Base-by-base conservation (phyloP, 2,113 vertebrate genomes). In the Dicaeum eximium region DNA sequence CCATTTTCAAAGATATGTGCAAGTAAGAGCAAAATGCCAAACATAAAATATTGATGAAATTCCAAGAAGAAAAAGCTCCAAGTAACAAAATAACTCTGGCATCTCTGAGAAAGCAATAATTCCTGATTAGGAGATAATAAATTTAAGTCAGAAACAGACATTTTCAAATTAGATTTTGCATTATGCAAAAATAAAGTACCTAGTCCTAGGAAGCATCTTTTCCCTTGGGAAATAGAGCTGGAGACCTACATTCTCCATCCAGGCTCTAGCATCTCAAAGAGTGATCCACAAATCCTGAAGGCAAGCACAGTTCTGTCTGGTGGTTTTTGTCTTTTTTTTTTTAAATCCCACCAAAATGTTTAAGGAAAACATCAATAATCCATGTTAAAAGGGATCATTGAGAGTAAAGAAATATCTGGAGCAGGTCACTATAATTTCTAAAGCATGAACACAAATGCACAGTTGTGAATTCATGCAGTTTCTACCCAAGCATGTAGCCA, bases 1-100 rank as follows among this genome's bases (percentile, higher is more conserved):
- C 40, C 56, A 64, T 61, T 80, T 90, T 86, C 77, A 57, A 80
- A 80, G n/a, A 66, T n/a, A 21, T 44, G 22, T 23, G 24, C 50
- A 48, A 88, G 50, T 35, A 56, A 89, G 56, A 91, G 48, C 27
- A 83, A 92, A 94, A 92, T 86, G 44, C 37, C 91, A 72, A 69
- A 67, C 48, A 84, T 51, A 77, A 95, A 94, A 91, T 67, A 91
- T 60, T 88, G 44, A 95, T 84, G 65, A 91, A 89, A 91, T 53
- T 79, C 22, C 17, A 57, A 56, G 74, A 81, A 89, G 47, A 84
- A 51, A 74, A 71, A 84, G n/a, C 80, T 71, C 9, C 80, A 83
- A 73, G 44, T 42, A 53, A 56, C 24, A 7, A 88, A 93, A 88
- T 71, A 81, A 56, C 8, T n/a, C 71, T 40, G 37, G 15, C n/a